Base-by-base conservation (phyloP, 1,140 invertebrate species). In the Cydia amplana region DNA sequence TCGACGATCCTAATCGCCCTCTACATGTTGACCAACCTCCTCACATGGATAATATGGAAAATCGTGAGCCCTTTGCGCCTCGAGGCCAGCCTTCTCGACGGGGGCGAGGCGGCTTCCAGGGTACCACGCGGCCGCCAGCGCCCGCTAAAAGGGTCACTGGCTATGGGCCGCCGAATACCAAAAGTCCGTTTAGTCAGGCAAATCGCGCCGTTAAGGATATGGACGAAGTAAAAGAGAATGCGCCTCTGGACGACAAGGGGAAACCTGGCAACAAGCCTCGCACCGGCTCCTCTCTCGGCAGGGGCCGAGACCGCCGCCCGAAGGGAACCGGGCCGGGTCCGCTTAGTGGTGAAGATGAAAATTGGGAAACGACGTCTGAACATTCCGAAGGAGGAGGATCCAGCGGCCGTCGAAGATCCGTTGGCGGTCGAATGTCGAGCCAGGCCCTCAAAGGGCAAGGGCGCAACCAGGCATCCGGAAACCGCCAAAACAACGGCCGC, bases 81-180 rank as follows among this genome's bases (percentile, higher is more conserved):
- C 94, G 96, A 16, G 97, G 97, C 3, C 97, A 97, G 86, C 97
- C 97, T 0, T 97, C 97, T 3, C 93, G 96, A 74, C 94, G 96
- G 40, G 96, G 96, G 32, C 93, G 96, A 63, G 96, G 96, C 74
- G 95, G 95, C 55, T 94, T 93, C 78, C 92, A 94, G 79, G 94
- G 94, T 14, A 86, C 94, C 3, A 87, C 93, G 9, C 84, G 94
- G 51, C 93, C 82, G 55, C 89, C 90, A 32, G 89, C 91, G 6
- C 87, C 94, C 1, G 90, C 94, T 40, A 95, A 95, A 77, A 90
- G 95, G 81, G 95, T 96, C 78, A 94, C 95, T 73, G 95, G 95
- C 16, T 97, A 96, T 87, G 96, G 96, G 0, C 96, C 96, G 9
- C 96, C 96, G 1, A 95, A 96, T 72, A 95, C 95, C 23, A 96